Evolutionary conservation across 2,797 vertebrate genomes (phyloP).

Genomic region (Sebastes paucispinis): DNA sequence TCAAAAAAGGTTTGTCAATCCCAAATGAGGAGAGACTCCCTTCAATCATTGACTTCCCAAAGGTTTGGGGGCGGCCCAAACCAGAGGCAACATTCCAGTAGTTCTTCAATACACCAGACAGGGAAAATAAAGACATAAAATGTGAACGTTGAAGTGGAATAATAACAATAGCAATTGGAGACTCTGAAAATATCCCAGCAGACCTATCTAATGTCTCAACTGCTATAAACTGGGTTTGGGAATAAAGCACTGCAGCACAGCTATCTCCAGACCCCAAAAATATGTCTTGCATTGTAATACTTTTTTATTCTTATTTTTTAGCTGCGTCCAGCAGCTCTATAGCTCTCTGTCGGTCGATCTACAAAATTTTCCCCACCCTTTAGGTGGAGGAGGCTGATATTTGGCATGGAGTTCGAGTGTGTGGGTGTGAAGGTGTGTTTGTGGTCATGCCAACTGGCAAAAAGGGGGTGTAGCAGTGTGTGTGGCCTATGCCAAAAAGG

Average conservation of each 20-base stretch:
- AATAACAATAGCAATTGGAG: not conserved
- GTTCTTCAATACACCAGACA: not conserved
- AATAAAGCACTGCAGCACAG: not conserved
- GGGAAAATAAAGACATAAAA: not conserved
- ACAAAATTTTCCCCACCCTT: not conserved
- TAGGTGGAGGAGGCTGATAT: not conserved
- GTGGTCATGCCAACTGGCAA: not conserved
- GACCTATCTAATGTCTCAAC: not conserved
- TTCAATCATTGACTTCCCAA: not conserved
- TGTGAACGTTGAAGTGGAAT: not conserved
- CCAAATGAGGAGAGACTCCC: not conserved
- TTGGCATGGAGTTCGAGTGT: not conserved
- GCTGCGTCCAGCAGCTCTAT: not conserved
- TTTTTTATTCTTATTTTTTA: not conserved
- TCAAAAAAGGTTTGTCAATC: not conserved
- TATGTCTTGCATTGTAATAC: not conserved
- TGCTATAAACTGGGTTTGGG: not conserved
- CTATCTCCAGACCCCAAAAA: not conserved
- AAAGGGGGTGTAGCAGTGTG: not conserved
- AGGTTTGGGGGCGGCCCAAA: not conserved
- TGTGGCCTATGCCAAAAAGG: not conserved
- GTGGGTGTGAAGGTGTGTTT: too few relatives aligned
- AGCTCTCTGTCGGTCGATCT: not conserved
- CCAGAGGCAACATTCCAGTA: not conserved
- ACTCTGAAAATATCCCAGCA: not conserved